phyloP scores from a whole-genome alignment of 2,888 invertebrate genomes.

The Rhimphoctona megacephalus region DNA sequence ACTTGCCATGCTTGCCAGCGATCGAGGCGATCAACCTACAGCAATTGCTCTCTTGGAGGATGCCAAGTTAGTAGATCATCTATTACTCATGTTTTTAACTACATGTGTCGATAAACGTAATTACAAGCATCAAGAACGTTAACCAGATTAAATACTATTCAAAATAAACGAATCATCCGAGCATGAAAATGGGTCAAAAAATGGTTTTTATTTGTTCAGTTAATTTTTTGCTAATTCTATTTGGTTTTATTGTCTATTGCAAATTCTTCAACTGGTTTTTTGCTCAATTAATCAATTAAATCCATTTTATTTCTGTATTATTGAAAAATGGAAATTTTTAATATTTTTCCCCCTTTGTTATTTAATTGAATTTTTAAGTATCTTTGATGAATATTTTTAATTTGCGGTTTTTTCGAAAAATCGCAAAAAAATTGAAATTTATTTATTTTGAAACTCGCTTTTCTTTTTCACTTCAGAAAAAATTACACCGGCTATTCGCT shows the following conservation, averaged over 20 bases:
- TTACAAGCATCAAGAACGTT: background rate
- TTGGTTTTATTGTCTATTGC: background rate
- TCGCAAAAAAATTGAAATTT: background rate
- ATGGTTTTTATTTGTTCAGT: background rate
- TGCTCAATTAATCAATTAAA: background rate
- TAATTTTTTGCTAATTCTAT: background rate
- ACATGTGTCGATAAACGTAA: background rate
- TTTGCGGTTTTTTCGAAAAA: background rate
- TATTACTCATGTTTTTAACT: background rate
- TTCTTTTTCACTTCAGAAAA: slow-evolving; percentile 88
- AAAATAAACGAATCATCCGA: background rate
- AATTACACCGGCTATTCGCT: slow-evolving; percentile 94
- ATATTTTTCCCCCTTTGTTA: background rate
- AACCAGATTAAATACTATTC: background rate
- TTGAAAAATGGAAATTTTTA: background rate
- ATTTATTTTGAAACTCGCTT: background rate
- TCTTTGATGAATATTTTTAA: background rate
- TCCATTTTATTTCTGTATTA: background rate
- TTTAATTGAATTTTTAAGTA: background rate
- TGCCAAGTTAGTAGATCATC: slow-evolving; percentile 89
- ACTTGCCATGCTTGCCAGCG: slow-evolving; percentile 92
- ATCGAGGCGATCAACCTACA: slow-evolving; percentile 88
- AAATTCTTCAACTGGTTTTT: background rate
- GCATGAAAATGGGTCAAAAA: background rate
- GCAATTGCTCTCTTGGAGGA: slow-evolving; percentile 91